Evolutionary conservation across 1,140 invertebrate genomes (phyloP).

Genomic region (Drosophila elegans): DNA sequence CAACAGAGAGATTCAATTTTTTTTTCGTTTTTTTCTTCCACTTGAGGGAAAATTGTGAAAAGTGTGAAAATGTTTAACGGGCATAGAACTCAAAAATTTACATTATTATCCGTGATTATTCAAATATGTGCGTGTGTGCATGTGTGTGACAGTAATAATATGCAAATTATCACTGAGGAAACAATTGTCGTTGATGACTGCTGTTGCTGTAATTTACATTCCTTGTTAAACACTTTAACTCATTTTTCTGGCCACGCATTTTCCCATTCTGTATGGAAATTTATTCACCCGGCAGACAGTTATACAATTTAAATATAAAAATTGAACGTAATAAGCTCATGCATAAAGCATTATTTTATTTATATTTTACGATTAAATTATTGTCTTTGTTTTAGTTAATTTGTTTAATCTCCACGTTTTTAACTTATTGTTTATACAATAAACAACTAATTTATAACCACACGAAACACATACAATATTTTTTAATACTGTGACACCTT

Average conservation of each 20-base stretch:
- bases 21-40: conserved; percentile 9
- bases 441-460: background rate
- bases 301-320: background rate
- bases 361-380: too few relatives aligned
- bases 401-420: too few relatives aligned
- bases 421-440: too few relatives aligned
- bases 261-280: background rate
- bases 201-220: conserved; percentile 31
- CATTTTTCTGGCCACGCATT: conserved; percentile 5
- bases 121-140: conserved; percentile 23
- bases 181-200: conserved; percentile 61
- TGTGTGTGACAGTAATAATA: conserved; percentile 55
- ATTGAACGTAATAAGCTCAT: background rate
- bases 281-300: background rate
- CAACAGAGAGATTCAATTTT: conserved; percentile 8
- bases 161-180: conserved; percentile 57
- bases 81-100: conserved; percentile 55
- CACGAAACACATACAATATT: background rate
- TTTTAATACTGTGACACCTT: background rate
- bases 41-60: conserved; percentile 8
- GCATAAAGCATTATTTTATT: too few relatives aligned
- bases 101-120: conserved; percentile 71
- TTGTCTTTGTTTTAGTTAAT: too few relatives aligned
- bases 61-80: conserved; percentile 36
- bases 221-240: conserved; percentile 22